Evolutionary conservation across 2,888 invertebrate species (phyloP), one percentile per base, ranked within the genome.

Genomic region (Brenthis daphne): DNA sequence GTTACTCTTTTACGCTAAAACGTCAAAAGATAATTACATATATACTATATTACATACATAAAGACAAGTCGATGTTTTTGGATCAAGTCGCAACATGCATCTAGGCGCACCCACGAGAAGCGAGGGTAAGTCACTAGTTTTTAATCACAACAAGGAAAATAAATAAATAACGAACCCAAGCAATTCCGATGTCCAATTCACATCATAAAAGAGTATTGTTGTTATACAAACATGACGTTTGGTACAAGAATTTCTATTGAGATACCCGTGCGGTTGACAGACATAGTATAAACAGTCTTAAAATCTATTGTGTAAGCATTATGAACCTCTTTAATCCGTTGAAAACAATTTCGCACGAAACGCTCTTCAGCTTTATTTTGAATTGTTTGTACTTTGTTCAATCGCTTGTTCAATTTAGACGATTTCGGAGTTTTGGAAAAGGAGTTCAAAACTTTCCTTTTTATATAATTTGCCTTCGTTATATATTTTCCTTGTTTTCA

Each of bases 191-290:
- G 71, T 57, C 71, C 70, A 68, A 73, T 68, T 71, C 66, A 50
- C 64, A 58, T 68, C 48, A 54, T 50, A 60, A 68, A 55, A 68
- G 24, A 63, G 57, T 51, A 68, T 71, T 67, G 66, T 69, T 67
- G 64, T 20, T 61, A 63, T 74, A 80, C 80, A 86, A 89, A 89
- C 85, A 85, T 81, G 81, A 82, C 87, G 87, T 89, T 86, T 85
- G 85, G 81, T 80, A 82, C 78, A 82, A 83, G 83, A 78, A 80
- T 55, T 78, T 72, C 82, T 84, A 87, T 90, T 88, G 87, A 89
- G 80, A 79, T 77, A 80, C 79, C 79, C 80, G 80, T 89, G 89
- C 81, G 81, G 81, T 79, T 89, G 89, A 89, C 89, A 88, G 86
- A 80, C 82, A 55, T 64, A 50, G 77, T 82, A 86, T 83, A 87